Evolutionary conservation across 2,888 invertebrate genomes (phyloP).

Genomic region (Lithophane leautieri): DNA sequence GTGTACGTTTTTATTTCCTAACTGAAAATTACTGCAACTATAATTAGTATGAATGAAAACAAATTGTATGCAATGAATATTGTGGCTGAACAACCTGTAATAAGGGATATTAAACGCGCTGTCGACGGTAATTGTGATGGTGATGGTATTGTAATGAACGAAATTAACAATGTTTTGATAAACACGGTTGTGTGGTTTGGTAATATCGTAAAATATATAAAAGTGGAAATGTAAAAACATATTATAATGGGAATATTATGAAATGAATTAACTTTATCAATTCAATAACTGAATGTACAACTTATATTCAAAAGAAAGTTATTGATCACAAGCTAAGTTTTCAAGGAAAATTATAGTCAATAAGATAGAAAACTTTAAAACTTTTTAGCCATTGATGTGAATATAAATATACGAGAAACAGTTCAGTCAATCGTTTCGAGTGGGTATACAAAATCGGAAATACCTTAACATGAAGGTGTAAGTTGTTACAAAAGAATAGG

Average conservation of each 20-base stretch:
- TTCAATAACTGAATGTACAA: neutral
- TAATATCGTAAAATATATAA: neutral
- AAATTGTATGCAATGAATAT: conserved; percentile 56
- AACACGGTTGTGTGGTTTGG: neutral
- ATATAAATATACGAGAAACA: conserved; percentile 75
- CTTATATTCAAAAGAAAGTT: neutral
- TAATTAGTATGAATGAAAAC: conserved; percentile 54
- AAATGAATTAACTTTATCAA: neutral
- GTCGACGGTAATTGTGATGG: conserved; percentile 42
- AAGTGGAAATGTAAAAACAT: neutral
- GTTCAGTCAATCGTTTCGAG: conserved; percentile 70
- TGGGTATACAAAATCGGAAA: conserved; percentile 72
- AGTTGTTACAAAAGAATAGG: conserved; percentile 64
- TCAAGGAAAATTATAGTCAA: neutral
- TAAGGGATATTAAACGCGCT: conserved; percentile 44
- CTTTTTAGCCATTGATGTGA: neutral
- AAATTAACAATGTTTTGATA: conserved; percentile 32
- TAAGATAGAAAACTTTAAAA: conserved; percentile 9
- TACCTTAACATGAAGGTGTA: conserved; percentile 75
- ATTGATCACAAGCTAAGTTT: neutral
- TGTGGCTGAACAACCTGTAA: conserved; percentile 45
- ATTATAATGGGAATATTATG: too few species aligned
- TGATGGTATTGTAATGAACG: conserved; percentile 37
- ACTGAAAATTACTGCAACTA: conserved; percentile 45
- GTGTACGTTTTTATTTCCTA: conserved; percentile 33